Evolutionary conservation across 2,113 vertebrate species (phyloP).

Genomic region (Brachionichthys hirsutus): DNA sequence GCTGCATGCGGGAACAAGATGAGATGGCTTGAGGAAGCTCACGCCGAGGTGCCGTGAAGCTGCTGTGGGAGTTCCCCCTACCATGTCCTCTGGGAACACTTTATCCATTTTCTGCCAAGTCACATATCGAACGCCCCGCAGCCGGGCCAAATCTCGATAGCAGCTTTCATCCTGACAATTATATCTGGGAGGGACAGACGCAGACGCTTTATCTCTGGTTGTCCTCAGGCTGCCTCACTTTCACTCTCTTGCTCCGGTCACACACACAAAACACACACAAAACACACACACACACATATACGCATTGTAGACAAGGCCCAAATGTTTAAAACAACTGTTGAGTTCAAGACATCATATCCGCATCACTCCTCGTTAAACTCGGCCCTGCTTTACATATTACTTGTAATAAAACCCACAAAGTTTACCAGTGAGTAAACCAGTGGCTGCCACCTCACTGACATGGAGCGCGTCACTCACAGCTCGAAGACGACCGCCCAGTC

Average conservation of each 20-base stretch:
- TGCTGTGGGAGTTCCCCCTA: constrained; percentile 63
- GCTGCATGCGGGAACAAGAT: constrained; percentile 9
- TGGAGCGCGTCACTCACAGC: constrained; percentile 81
- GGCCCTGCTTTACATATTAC: no score
- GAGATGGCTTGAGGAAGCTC: constrained; percentile 18
- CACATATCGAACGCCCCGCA: constrained; percentile 90
- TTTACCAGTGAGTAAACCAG: no score
- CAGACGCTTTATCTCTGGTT: constrained; percentile 58
- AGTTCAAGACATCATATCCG: no score
- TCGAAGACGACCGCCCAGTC: constrained; percentile 98
- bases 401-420: no score
- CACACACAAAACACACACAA: no score
- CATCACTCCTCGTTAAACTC: no score
- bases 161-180: constrained; percentile 97
- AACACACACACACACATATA: constrained; percentile 1
- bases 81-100: constrained; percentile 94
- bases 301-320: background rate
- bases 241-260: constrained; percentile 16
- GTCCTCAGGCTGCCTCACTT: constrained; percentile 33
- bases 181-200: constrained; percentile 81
- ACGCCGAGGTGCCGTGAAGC: constrained; percentile 6
- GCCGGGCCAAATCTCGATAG: constrained; percentile 93
- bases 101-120: constrained; percentile 91
- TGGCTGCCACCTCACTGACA: no score
- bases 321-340: no score